A percentile compares a stretch with the other conserved stretches of the same genome.
phyloP scores from a whole-genome alignment of 2,113 vertebrate species.

The Hepsetus odoe region DNA sequence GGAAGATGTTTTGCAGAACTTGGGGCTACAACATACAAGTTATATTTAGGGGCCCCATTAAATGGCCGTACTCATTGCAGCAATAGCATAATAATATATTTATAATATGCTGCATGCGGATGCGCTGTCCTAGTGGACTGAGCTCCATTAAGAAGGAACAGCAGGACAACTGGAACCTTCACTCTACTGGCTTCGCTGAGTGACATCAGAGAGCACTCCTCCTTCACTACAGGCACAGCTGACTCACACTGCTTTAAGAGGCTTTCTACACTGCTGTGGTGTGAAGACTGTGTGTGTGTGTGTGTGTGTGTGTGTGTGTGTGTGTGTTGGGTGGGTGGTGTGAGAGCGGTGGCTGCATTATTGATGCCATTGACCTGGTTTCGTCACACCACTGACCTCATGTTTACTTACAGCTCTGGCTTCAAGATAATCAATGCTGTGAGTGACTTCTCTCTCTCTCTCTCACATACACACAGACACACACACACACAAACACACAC shows the following conservation, averaged over 20 bases:
- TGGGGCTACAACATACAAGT: too few relatives aligned
- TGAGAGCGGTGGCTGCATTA: background rate
- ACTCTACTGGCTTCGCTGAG: too few relatives aligned
- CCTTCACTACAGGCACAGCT: background rate
- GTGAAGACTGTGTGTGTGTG: background rate
- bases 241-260: background rate
- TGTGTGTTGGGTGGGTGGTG: background rate
- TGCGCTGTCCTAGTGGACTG: background rate
- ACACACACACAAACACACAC: background rate
- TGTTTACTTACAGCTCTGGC: constrained; percentile 15
- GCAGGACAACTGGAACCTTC: background rate
- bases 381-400: background rate
- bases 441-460: background rate
- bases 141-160: background rate
- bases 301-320: constrained; percentile 1
- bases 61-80: too few relatives aligned
- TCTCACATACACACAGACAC: background rate
- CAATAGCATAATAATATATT: too few relatives aligned
- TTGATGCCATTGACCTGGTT: constrained; percentile 16
- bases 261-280: background rate
- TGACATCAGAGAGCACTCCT: background rate
- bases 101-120: too few relatives aligned
- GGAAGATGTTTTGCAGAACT: too few relatives aligned
- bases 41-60: too few relatives aligned
- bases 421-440: background rate